Conservation (phyloP, 2,888 invertebrate species). For the Agonopterix alstromeriana region DNA sequence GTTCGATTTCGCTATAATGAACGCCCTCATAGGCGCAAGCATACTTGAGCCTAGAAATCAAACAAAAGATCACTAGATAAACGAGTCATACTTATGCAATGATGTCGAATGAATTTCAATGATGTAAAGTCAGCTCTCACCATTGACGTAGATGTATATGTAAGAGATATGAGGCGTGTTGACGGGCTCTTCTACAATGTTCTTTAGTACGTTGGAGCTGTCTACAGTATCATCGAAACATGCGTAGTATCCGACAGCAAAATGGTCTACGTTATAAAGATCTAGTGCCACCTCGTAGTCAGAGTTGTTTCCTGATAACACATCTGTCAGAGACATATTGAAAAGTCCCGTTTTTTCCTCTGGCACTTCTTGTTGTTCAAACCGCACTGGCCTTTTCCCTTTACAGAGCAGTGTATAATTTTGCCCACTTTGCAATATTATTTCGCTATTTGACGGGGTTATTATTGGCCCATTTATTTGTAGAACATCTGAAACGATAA, state of each 20-base stretch:
- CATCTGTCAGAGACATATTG: conserved; percentile 20
- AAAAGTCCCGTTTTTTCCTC: conserved; percentile 42
- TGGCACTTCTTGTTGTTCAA: conserved; percentile 51
- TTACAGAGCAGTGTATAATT: conserved; percentile 55
- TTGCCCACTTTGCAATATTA: conserved; percentile 53
- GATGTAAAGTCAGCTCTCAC: conserved; percentile 36
- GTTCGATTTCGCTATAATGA: conserved; percentile 38
- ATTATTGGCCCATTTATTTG: conserved; percentile 48
- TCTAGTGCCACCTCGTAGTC: conserved; percentile 62
- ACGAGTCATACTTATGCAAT: conserved; percentile 9
- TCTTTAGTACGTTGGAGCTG: conserved; percentile 31
- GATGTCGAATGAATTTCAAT: conserved; percentile 1
- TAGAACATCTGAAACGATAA: conserved; percentile 57
- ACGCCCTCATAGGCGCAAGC: conserved; percentile 58
- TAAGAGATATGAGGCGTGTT: conserved; percentile 51
- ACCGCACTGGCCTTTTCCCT: conserved; percentile 38
- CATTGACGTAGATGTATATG: conserved; percentile 62
- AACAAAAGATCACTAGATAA: conserved; percentile 22
- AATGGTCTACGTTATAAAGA: conserved; percentile 55
- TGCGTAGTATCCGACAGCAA: conserved; percentile 74
- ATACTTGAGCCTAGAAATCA: conserved; percentile 60
- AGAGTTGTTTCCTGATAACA: conserved; percentile 28
- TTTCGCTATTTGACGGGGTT: conserved; percentile 42
- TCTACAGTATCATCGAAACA: conserved; percentile 64
- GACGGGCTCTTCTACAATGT: conserved; percentile 46